phyloP scores from a whole-genome alignment of 2,888 invertebrate genomes.

The Andricus quercusramuli region DNA sequence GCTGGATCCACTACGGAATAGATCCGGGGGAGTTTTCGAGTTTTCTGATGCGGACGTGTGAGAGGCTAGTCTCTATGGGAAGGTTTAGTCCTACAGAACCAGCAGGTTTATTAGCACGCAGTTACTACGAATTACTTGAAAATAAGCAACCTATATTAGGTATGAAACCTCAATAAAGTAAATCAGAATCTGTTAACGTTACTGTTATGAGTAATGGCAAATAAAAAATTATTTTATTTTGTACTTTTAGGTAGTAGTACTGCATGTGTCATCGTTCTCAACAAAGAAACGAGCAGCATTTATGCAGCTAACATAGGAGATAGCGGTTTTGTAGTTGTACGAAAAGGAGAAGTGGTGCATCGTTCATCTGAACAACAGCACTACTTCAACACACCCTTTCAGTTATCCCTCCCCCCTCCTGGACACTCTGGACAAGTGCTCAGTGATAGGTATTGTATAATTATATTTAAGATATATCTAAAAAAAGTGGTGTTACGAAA shows the following conservation, averaged over 20 bases:
- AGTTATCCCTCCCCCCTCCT: conserved; percentile 95
- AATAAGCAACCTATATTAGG: conserved; percentile 96
- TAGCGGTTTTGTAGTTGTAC: conserved; percentile 96
- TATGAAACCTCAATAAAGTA: conserved; percentile 72
- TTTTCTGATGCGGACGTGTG: conserved; percentile 96
- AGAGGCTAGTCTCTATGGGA: conserved; percentile 93
- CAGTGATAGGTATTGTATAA: conserved; percentile 86
- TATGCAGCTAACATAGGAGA: conserved; percentile 99
- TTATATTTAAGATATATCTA: neutral
- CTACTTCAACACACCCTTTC: conserved; percentile 99
- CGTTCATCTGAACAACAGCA: conserved; percentile 98
- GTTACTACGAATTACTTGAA: conserved; percentile 94
- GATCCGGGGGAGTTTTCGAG: conserved; percentile 98
- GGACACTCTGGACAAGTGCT: conserved; percentile 92
- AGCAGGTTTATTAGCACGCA: conserved; percentile 92
- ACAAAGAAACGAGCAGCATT: conserved; percentile 92
- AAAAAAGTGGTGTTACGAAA: too few relatives aligned
- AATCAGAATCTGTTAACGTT: neutral
- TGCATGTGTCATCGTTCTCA: conserved; percentile 96
- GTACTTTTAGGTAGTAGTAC: conserved; percentile 92
- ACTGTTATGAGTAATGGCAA: neutral
- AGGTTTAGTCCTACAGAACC: conserved; percentile 93
- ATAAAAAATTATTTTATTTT: conserved; percentile 9
- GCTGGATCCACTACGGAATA: conserved; percentile 98
- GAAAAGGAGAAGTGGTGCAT: conserved; percentile 92